These are phyloP conservation scores for Tigriopus californicus DNA, from an alignment of 2,888 invertebrate genomes.

Conservation along the genomic window DNA sequence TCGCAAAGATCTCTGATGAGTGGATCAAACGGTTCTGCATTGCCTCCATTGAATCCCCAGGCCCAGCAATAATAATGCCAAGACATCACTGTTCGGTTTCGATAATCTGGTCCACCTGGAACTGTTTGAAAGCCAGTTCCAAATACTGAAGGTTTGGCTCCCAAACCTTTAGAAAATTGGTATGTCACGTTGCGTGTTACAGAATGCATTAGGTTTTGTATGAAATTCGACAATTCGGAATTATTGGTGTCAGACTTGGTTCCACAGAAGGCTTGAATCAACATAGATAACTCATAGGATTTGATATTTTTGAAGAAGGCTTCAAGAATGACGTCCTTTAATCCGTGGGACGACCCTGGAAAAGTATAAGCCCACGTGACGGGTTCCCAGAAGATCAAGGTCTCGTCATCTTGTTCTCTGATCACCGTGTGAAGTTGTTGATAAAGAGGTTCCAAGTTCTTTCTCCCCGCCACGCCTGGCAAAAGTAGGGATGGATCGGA, in stretches of 20 bases:
- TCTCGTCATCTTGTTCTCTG: neutral
- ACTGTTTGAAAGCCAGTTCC: neutral
- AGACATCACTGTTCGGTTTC: constrained; percentile 6
- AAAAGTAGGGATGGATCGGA: neutral
- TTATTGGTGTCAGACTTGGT: neutral
- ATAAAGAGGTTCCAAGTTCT: neutral
- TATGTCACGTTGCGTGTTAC: too few species aligned
- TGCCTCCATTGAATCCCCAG: too few species aligned
- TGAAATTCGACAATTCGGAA: too few species aligned
- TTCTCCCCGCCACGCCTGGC: neutral
- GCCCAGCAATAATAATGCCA: constrained; percentile 13
- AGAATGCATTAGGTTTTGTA: too few species aligned
- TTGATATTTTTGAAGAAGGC: too few species aligned
- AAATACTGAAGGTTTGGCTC: neutral
- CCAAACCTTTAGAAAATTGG: neutral
- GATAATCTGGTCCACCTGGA: neutral
- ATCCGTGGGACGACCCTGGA: too few species aligned
- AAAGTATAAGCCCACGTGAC: constrained; percentile 2
- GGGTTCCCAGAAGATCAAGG: constrained; percentile 12
- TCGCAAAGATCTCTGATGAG: too few species aligned
- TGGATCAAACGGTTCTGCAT: too few species aligned
- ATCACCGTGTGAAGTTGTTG: neutral
- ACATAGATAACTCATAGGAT: too few species aligned
- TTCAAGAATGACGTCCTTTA: neutral
- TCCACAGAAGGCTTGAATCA: neutral